A percentile compares a stretch with the other conserved stretches of the same genome.
Evolutionary conservation across 23 tunicate species (phyloP).

Genomic region (Ascidia mentula): DNA sequence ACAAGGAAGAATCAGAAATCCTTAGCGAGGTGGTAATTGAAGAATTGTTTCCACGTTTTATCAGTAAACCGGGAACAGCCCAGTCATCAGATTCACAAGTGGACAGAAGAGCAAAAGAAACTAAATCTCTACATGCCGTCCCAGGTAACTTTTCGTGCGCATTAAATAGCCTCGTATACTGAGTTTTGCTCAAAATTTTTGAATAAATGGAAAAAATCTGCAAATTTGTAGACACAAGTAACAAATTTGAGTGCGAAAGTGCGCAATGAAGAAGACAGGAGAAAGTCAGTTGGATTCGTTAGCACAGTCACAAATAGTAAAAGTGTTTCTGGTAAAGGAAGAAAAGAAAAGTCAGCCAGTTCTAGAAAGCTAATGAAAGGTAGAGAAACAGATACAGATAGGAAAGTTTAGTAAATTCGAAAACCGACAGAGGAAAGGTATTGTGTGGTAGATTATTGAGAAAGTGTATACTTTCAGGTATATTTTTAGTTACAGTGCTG

Average conservation of each 20-base stretch:
- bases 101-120: not conserved
- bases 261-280: not conserved
- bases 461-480: not conserved
- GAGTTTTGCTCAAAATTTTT: not conserved
- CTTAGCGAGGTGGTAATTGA: not conserved
- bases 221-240: not conserved
- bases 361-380: not conserved
- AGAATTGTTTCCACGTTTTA: not conserved
- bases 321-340: not conserved
- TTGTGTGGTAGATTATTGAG: not conserved
- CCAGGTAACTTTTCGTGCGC: not conserved
- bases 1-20: not conserved
- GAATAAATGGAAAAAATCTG: not conserved
- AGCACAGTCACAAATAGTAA: not conserved
- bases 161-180: not conserved
- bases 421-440: too few relatives aligned
- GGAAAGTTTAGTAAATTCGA: not conserved
- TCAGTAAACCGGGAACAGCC: not conserved
- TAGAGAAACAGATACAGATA: not conserved
- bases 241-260: not conserved
- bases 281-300: conserved; percentile 3
- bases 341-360: conserved; percentile 1
- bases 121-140: not conserved
- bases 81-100: not conserved
- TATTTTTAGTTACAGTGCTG: not conserved